Evolutionary conservation across 1,140 invertebrate species (phyloP).

Genomic region (Ceratina calcarata): DNA sequence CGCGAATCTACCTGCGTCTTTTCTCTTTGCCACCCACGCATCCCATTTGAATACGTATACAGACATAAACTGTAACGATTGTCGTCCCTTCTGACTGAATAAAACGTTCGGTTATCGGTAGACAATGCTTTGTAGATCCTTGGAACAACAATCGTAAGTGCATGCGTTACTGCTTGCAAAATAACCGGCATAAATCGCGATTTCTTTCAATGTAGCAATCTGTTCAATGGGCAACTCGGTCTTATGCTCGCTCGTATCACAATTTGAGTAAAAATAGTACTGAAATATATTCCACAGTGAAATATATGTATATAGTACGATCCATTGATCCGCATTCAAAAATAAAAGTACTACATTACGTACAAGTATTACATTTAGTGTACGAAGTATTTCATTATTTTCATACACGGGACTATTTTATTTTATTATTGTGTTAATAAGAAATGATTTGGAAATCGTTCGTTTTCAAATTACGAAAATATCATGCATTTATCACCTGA

Average conservation of each 20-base stretch:
- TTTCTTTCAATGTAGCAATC: neutral
- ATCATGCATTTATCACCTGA: conserved; percentile 8
- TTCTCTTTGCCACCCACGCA: conserved; percentile 55
- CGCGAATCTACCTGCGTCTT: conserved; percentile 61
- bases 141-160: conserved; percentile 22
- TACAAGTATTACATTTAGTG: no score
- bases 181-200: conserved; percentile 21
- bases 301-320: no score
- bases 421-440: no score
- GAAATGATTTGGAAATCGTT: neutral
- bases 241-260: neutral
- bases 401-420: no score
- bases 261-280: neutral
- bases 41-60: conserved; percentile 55
- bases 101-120: conserved; percentile 38
- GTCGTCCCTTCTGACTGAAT: conserved; percentile 40
- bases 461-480: neutral
- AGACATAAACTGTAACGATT: conserved; percentile 58
- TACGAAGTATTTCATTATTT: no score
- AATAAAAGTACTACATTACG: no score
- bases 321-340: no score
- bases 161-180: conserved; percentile 8
- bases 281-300: neutral
- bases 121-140: conserved; percentile 45
- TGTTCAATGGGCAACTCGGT: neutral